Percentiles rank a stretch among this genome's conserved stretches.
Conservation (phyloP, 2,888 invertebrate genomes). For the Pollenia amentaria region DNA sequence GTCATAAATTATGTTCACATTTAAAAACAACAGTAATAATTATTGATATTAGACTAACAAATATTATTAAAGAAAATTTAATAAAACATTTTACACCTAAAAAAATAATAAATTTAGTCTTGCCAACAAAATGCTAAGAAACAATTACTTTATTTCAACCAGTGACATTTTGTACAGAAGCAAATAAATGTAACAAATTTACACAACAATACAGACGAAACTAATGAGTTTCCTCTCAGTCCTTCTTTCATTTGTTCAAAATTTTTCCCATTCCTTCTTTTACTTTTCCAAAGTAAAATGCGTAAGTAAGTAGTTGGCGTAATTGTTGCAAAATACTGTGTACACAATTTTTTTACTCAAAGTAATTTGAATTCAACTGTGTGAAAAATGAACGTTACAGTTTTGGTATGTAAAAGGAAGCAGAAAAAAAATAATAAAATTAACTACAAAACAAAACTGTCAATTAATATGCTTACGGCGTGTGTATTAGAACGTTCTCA, state of each 20-base stretch:
- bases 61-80: conserved; percentile 44
- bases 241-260: too few relatives aligned
- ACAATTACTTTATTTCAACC: conserved; percentile 46
- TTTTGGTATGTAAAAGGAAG: conserved; percentile 26
- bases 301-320: conserved; percentile 7
- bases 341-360: conserved; percentile 26
- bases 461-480: conserved; percentile 74
- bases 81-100: conserved; percentile 22
- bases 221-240: conserved; percentile 44
- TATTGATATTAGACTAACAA: conserved; percentile 35
- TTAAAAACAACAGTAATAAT: conserved; percentile 34
- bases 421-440: conserved; percentile 30
- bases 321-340: conserved; percentile 32
- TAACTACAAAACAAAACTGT: conserved; percentile 65
- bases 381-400: conserved; percentile 49
- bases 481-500: conserved; percentile 48
- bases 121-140: conserved; percentile 23
- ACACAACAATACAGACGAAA: conserved; percentile 20
- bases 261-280: too few relatives aligned
- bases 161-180: conserved; percentile 43
- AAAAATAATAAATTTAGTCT: conserved; percentile 12
- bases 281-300: not conserved
- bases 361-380: conserved; percentile 49
- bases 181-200: conserved; percentile 8
- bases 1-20: conserved; percentile 63